phyloP scores from a whole-genome alignment of 2,888 invertebrate species.

The Microchrysa polita region DNA sequence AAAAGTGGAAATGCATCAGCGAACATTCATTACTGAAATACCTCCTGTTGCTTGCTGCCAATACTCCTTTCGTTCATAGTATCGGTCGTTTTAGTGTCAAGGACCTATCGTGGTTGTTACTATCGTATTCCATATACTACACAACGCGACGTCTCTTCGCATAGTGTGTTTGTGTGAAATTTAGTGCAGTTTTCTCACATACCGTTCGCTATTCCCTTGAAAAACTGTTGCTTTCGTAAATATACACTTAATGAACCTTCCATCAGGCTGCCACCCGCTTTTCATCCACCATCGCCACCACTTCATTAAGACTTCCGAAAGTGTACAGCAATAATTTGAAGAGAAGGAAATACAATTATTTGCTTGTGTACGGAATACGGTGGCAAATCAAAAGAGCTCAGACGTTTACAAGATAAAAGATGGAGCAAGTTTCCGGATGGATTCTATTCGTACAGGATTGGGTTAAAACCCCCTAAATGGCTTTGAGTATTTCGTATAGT shows the following conservation, averaged over 20 bases:
- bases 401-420: background rate
- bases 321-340: slow-evolving; percentile 35
- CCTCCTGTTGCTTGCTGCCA: background rate
- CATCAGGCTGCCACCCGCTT: background rate
- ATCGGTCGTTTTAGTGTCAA: slow-evolving; percentile 10
- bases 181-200: slow-evolving; percentile 10
- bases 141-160: background rate
- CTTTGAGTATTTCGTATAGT: slow-evolving; percentile 18
- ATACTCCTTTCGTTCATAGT: background rate
- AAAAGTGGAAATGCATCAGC: no score
- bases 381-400: background rate
- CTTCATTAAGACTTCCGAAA: slow-evolving; percentile 38
- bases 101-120: slow-evolving; percentile 30
- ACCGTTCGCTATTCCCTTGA: background rate
- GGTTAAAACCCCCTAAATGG: slow-evolving; percentile 32
- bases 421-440: background rate
- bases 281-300: background rate
- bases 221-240: slow-evolving; percentile 35
- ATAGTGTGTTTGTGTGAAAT: background rate
- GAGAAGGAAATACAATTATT: slow-evolving; percentile 32
- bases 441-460: background rate
- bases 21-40: background rate
- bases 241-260: slow-evolving; percentile 37
- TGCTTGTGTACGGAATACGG: slow-evolving; percentile 3
- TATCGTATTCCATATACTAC: slow-evolving; percentile 13